Percentiles rank a stretch among this genome's conserved stretches.
Conservation (phyloP, 2,797 vertebrate species). For the Heliangelus exortis region DNA sequence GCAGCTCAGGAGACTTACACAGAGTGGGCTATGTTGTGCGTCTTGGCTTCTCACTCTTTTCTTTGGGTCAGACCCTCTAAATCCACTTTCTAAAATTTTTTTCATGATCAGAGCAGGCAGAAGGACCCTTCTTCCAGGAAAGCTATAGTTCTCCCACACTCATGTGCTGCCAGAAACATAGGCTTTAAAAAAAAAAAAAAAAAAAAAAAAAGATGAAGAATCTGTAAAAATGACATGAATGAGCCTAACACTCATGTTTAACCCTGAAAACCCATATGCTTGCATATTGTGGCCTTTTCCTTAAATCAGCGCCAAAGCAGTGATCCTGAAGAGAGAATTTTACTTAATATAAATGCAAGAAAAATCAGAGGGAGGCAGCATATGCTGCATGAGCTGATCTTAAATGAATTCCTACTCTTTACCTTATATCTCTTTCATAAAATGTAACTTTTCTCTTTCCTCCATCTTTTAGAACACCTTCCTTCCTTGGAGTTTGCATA, state of each 20-base stretch:
- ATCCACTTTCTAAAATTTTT: background rate
- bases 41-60: background rate
- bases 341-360: background rate
- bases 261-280: background rate
- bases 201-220: background rate
- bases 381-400: background rate
- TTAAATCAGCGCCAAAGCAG: accelerated
- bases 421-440: background rate
- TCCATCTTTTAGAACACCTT: background rate
- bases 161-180: background rate
- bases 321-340: background rate
- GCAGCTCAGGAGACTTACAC: background rate
- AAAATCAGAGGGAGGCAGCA: background rate
- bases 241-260: background rate
- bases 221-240: background rate
- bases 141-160: background rate
- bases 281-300: background rate
- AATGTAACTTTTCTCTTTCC: background rate
- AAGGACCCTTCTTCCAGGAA: background rate
- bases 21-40: background rate
- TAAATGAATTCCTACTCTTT: background rate
- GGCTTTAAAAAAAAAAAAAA: background rate
- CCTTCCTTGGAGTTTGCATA: background rate
- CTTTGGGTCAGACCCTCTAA: background rate
- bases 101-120: background rate